Conservation (phyloP, 2,113 vertebrate genomes). For the Calidris pygmaea region DNA sequence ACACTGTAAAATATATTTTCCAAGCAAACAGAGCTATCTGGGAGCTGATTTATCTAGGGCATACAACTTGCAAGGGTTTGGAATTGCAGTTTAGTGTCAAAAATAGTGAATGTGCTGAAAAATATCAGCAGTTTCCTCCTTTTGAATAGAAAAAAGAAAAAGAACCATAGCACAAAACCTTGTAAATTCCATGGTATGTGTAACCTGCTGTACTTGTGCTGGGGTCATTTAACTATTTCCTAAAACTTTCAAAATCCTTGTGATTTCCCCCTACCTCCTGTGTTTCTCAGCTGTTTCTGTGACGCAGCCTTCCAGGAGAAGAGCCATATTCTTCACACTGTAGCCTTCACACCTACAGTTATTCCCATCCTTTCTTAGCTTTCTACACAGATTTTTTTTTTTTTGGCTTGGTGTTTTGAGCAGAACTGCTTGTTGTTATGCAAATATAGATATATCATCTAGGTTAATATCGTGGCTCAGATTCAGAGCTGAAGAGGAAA, state of each 20-base stretch:
- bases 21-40: neutral
- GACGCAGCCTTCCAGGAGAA: neutral
- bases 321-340: neutral
- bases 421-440: neutral
- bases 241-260: neutral
- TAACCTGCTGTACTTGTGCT: neutral
- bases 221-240: neutral
- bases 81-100: neutral
- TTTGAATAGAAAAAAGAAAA: neutral
- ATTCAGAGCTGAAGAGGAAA: neutral
- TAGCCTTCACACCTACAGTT: neutral
- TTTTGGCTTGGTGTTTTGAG: neutral
- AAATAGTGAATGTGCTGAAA: neutral
- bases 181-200: neutral
- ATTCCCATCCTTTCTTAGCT: neutral
- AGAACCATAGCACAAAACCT: neutral
- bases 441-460: neutral
- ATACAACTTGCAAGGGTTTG: neutral
- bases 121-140: neutral
- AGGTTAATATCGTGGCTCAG: neutral
- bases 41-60: neutral
- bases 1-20: neutral
- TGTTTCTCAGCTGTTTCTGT: neutral
- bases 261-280: neutral
- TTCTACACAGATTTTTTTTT: neutral